These are phyloP conservation scores for Whitmania pigra DNA, from an alignment of 1,140 invertebrate genomes.

Conservation along the genomic window DNA sequence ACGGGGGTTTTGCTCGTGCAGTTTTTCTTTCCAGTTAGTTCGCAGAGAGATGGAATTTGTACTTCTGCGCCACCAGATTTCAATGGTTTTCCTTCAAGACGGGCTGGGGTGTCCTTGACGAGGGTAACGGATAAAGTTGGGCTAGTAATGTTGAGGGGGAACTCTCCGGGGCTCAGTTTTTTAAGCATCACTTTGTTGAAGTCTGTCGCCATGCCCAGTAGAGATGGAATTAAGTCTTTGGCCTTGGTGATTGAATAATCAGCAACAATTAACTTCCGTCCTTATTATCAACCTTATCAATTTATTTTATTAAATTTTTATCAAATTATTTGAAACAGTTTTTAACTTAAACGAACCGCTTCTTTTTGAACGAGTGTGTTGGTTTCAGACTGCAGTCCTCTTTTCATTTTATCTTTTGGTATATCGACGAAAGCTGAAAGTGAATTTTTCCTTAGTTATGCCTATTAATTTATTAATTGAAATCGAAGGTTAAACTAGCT, in stretches of 20 bases:
- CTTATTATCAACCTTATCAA: too few species aligned
- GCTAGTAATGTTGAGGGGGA: constrained; percentile 15
- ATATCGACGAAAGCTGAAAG: constrained; percentile 2
- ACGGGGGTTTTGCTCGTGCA: constrained; percentile 22
- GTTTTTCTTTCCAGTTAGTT: constrained; percentile 3
- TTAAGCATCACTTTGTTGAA: neutral
- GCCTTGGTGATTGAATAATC: neutral
- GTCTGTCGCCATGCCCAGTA: neutral
- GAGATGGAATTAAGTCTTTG: neutral
- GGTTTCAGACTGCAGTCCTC: constrained; percentile 6
- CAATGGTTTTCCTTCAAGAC: constrained; percentile 1
- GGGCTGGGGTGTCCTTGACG: neutral
- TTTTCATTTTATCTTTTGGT: neutral
- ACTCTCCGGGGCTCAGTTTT: constrained; percentile 15
- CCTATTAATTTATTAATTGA: neutral
- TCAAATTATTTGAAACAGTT: too few species aligned
- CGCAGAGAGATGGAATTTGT: constrained; percentile 24
- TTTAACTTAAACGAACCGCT: neutral
- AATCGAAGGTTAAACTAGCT: too few species aligned
- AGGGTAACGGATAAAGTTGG: neutral
- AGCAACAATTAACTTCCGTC: too few species aligned
- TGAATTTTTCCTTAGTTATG: neutral
- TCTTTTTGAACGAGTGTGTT: constrained; percentile 18
- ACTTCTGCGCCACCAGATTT: constrained; percentile 21
- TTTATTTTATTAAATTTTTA: too few species aligned